Evolutionary conservation across 2,113 vertebrate species (phyloP), one percentile per base, ranked within the genome.

Genomic region (Phodopus roborovskii): DNA sequence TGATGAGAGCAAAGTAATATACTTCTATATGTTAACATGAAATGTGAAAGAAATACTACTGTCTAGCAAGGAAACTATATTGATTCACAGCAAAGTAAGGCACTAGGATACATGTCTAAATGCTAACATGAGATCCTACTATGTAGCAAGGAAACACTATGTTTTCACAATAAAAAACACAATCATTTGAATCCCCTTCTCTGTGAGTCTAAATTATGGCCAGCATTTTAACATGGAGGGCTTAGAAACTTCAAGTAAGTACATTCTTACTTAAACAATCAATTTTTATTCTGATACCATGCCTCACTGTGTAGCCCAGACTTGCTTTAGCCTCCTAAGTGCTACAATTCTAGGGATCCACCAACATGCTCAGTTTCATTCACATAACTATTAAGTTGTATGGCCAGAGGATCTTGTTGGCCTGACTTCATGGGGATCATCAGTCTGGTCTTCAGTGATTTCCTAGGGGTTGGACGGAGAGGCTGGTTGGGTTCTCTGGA

Each of bases 141-240:
- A 17, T 66, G 3, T 84, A 91, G 58, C n/a, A 81, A 73, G 56
- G 48, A 95, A 91, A 79, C 86, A 83, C 13, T 89, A 26, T 74
- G 88, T 58, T 94, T 39, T n/a, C n/a, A n/a, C n/a, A n/a, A n/a
- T n/a, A 45, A 96, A 97, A 92, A 96, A 84, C 70, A 93, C 79
- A 66, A 92, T 68, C 48, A 19, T 92, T 92, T 86, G n/a, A 86
- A 66, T 13, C 39, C 79, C 30, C 48, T 91, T 50, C 17, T 81
- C 15, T 50, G 0, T 85, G 64, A 71, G 5, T 78, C 82, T 95
- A 87, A 91, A 84, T 94, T 91, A 71, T 6, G 3, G 50, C 36
- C 85, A 75, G 22, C 2, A 71, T 36, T 84, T 93, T 95, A 66
- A 79, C 9, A 28, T 13, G 39, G 26, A 8, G 91, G 62, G 58